A percentile compares a stretch with the other conserved stretches of the same genome.
phyloP scores from a whole-genome alignment of 1,140 invertebrate species.

The Drosophila nebulosa region DNA sequence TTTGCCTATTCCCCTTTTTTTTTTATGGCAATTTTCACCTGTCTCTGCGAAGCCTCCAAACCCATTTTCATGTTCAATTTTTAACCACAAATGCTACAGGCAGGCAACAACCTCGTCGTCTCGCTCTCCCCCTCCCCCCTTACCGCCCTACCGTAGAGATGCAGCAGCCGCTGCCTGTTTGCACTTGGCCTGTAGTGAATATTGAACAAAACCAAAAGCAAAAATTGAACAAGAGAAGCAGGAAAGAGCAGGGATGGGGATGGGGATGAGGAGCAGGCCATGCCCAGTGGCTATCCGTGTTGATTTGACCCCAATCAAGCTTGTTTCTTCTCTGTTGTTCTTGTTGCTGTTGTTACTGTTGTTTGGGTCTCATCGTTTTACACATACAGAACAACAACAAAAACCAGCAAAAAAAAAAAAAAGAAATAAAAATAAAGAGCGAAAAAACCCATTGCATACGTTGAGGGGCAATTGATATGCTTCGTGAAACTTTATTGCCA shows the following conservation, averaged over 20 bases:
- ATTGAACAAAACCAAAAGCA: slow-evolving; percentile 56
- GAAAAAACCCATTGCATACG: slow-evolving; percentile 8
- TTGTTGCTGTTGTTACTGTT: slow-evolving; percentile 35
- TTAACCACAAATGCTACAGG: slow-evolving; percentile 55
- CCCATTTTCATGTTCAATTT: slow-evolving; percentile 21
- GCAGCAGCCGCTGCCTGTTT: slow-evolving; percentile 1
- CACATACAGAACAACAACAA: slow-evolving; percentile 29
- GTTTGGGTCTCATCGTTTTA: slow-evolving; percentile 46
- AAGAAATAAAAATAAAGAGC: background rate
- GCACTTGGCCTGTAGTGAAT: slow-evolving; percentile 36
- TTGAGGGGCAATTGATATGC: slow-evolving; percentile 57
- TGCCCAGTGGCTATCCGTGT: slow-evolving; percentile 28
- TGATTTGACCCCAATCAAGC: slow-evolving; percentile 65
- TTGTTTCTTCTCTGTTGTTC: slow-evolving; percentile 37
- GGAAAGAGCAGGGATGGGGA: background rate
- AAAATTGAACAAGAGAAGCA: slow-evolving; percentile 18
- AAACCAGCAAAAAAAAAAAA: background rate
- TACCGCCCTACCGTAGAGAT: background rate
- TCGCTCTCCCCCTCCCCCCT: background rate
- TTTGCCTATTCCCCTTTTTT: slow-evolving; percentile 18
- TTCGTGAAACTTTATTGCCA: slow-evolving; percentile 63
- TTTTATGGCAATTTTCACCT: slow-evolving; percentile 60
- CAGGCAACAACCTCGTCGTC: slow-evolving; percentile 31
- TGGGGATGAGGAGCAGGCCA: background rate
- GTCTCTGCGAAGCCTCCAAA: slow-evolving; percentile 9